Evolutionary conservation across 2,888 invertebrate species (phyloP).

Genomic region (Fabriciana adippe): DNA sequence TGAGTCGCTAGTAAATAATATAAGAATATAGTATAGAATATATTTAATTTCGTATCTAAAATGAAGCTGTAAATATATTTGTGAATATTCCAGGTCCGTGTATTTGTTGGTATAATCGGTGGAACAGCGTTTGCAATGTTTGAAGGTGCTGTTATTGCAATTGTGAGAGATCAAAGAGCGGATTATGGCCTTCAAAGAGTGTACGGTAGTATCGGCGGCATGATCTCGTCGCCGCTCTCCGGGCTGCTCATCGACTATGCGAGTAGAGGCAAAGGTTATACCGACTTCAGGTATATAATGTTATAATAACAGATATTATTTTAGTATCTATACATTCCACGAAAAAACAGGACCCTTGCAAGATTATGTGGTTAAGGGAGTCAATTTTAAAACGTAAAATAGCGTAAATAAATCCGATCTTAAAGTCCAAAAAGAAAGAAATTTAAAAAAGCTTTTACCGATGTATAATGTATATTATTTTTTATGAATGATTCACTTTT

Average conservation of each 20-base stretch:
- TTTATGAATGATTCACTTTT: too few relatives aligned
- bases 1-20: too few relatives aligned
- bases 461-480: too few relatives aligned
- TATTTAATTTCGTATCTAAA: background rate
- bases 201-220: constrained; percentile 89
- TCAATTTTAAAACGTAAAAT: too few relatives aligned
- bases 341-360: too few relatives aligned
- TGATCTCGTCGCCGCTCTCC: constrained; percentile 90
- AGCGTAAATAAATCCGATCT: too few relatives aligned
- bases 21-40: too few relatives aligned
- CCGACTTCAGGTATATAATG: constrained; percentile 85
- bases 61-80: constrained; percentile 1
- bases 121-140: constrained; percentile 91
- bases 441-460: too few relatives aligned
- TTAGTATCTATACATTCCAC: too few relatives aligned
- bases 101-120: constrained; percentile 85
- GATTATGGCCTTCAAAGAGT: constrained; percentile 90
- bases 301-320: background rate
- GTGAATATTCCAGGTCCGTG: constrained; percentile 66
- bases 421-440: too few relatives aligned
- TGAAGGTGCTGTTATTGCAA: constrained; percentile 90
- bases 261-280: constrained; percentile 86
- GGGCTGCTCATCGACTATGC: constrained; percentile 88
- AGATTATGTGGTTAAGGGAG: too few relatives aligned
- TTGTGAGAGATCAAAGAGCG: constrained; percentile 87